Conservation (phyloP, 2,113 vertebrate genomes). For the Ictidomys tridecemlineatus region DNA sequence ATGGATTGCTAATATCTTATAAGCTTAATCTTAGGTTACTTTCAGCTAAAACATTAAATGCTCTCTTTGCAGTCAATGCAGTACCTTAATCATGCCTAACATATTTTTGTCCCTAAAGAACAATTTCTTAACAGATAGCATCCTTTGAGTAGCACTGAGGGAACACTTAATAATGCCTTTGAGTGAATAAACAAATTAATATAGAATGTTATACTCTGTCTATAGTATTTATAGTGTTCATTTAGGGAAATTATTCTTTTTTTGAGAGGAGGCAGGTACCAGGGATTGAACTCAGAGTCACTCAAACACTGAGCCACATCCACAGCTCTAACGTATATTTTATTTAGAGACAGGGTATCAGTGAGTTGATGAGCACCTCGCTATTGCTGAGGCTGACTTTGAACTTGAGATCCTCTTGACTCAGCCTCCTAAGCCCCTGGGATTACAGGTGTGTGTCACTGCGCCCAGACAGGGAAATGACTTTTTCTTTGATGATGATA, state of each 20-base stretch:
- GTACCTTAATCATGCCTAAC: background rate
- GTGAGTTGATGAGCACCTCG: no score
- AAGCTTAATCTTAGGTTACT: background rate
- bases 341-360: no score
- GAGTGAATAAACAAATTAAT: slow-evolving; percentile 1
- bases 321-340: no score
- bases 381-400: no score
- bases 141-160: background rate
- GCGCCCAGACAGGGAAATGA: no score
- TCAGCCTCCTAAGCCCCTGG: no score
- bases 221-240: background rate
- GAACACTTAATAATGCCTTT: background rate
- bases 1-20: background rate
- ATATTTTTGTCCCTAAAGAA: background rate
- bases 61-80: background rate
- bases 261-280: no score
- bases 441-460: no score
- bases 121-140: background rate
- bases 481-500: background rate
- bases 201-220: background rate
- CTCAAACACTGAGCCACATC: no score
- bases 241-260: background rate
- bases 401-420: no score
- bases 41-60: background rate
- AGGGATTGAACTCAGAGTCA: no score